phyloP scores from a whole-genome alignment of 2,888 invertebrate species.

The Xestobium rufovillosum region DNA sequence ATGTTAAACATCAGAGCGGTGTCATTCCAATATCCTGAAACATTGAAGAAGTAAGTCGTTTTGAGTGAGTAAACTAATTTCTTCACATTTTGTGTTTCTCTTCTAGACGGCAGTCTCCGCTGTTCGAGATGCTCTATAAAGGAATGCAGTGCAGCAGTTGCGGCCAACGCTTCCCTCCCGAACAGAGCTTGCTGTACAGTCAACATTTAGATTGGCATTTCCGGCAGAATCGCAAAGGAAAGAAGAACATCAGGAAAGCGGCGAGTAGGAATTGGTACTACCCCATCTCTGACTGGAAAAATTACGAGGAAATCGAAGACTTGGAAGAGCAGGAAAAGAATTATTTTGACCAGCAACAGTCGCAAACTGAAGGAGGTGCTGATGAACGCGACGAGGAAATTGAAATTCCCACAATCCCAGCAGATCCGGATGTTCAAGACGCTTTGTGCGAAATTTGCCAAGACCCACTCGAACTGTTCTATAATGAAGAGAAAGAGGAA shows the following conservation, averaged over 20 bases:
- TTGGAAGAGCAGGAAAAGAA: conserved; percentile 85
- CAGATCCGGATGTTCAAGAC: conserved; percentile 56
- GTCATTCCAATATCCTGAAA: conserved; percentile 61
- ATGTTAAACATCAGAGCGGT: conserved; percentile 51
- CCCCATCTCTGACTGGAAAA: conserved; percentile 83
- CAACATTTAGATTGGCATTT: conserved; percentile 99
- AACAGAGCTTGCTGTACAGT: conserved; percentile 82
- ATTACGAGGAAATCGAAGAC: conserved; percentile 90
- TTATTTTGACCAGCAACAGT: conserved; percentile 69
- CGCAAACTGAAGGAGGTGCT: conserved; percentile 50
- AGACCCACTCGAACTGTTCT: conserved; percentile 91
- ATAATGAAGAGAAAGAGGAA: conserved; percentile 94
- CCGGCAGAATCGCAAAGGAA: conserved; percentile 81
- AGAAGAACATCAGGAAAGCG: conserved; percentile 76
- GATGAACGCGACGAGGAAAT: conserved; percentile 54
- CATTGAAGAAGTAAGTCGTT: conserved; percentile 59
- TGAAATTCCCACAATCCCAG: conserved; percentile 64
- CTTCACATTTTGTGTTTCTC: conserved; percentile 18
- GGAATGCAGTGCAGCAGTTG: conserved; percentile 97
- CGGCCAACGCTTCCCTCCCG: conserved; percentile 87
- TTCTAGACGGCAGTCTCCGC: conserved; percentile 61
- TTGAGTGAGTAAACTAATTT: background rate
- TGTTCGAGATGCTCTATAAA: conserved; percentile 66
- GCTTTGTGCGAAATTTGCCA: conserved; percentile 81
- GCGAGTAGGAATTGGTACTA: conserved; percentile 88